Conservation (phyloP, 2,888 invertebrate genomes). For the Melangyna quadrimaculata region DNA sequence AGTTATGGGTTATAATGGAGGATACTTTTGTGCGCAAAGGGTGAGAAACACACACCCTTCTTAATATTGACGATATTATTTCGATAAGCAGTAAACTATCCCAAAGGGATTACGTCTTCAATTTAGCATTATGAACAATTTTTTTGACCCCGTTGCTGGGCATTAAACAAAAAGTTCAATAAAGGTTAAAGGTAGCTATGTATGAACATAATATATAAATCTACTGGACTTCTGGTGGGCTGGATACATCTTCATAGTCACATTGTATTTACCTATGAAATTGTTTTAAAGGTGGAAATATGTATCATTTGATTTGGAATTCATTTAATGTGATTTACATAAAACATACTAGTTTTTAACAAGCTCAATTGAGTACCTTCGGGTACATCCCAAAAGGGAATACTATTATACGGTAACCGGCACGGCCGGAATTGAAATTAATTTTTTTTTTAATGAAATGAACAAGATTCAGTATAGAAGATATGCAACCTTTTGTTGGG, state of each 20-base stretch:
- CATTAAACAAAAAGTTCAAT: conserved; percentile 45
- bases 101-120: conserved; percentile 68
- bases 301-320: conserved; percentile 34
- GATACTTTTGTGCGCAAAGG: conserved; percentile 21
- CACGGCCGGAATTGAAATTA: not conserved
- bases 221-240: not conserved
- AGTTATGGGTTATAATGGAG: conserved; percentile 41
- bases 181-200: conserved; percentile 55
- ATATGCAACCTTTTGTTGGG: not conserved
- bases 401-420: not conserved
- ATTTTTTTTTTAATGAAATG: not conserved
- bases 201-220: too few species aligned
- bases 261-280: not conserved
- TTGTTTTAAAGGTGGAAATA: conserved; percentile 1
- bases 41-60: conserved; percentile 66
- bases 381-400: not conserved
- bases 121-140: conserved; percentile 59
- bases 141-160: conserved; percentile 44
- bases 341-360: conserved; percentile 18
- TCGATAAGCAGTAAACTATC: conserved; percentile 57
- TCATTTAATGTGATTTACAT: conserved; percentile 14
- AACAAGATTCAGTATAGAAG: not conserved
- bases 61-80: conserved; percentile 30
- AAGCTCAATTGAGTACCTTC: not conserved
- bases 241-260: conserved; percentile 62